Evolutionary conservation across 2,888 invertebrate genomes (phyloP).

Genomic region (Catonia carolina): DNA sequence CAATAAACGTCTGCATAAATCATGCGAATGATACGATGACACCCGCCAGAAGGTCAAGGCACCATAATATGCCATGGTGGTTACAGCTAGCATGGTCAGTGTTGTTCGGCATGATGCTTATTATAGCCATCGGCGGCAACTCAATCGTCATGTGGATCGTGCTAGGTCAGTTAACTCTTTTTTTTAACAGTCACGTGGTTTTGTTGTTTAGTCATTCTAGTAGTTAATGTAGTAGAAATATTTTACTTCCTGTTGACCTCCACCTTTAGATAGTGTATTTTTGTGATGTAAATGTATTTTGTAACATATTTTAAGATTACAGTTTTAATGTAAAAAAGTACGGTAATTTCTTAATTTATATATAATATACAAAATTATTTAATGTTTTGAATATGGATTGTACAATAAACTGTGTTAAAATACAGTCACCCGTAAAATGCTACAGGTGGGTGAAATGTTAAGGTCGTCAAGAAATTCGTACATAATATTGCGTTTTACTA

Average conservation of each 20-base stretch:
- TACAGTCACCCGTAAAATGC: too few relatives aligned
- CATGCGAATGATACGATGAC: not conserved
- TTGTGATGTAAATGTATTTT: not conserved
- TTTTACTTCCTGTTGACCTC: not conserved
- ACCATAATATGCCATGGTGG: slow-evolving; percentile 55
- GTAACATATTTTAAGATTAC: not conserved
- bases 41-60: slow-evolving; percentile 3
- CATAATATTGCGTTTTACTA: too few relatives aligned
- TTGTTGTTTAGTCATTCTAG: not conserved
- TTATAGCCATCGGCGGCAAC: slow-evolving; percentile 78
- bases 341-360: too few relatives aligned
- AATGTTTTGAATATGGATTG: too few relatives aligned
- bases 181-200: not conserved
- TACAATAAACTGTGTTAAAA: too few relatives aligned
- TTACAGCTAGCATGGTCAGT: slow-evolving; percentile 66
- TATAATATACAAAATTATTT: too few relatives aligned
- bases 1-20: too few relatives aligned
- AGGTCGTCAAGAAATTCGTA: too few relatives aligned
- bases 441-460: too few relatives aligned
- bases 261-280: not conserved
- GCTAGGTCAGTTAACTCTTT: slow-evolving; percentile 53
- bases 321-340: not conserved
- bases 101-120: slow-evolving; percentile 67
- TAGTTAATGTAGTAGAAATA: not conserved
- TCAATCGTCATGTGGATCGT: slow-evolving; percentile 92